Percentiles rank a stretch among this genome's conserved stretches.
Evolutionary conservation across 2,113 vertebrate species (phyloP).

Genomic region (Apteryx mantelli): DNA sequence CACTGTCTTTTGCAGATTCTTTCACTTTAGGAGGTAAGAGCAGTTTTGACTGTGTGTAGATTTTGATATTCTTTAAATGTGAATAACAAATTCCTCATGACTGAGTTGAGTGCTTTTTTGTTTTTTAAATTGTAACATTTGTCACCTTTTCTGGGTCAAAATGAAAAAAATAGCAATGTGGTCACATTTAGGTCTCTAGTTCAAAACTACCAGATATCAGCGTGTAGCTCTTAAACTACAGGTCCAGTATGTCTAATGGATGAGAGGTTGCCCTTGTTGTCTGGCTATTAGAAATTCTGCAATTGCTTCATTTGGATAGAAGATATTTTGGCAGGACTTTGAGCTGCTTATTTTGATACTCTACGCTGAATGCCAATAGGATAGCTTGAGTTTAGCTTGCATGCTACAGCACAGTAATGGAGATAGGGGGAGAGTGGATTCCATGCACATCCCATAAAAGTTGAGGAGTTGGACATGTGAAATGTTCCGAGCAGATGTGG

Average conservation of each 20-base stretch:
- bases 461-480: accelerated
- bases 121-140: too few relatives aligned
- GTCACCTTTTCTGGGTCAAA: not conserved
- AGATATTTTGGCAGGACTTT: conserved; percentile 26
- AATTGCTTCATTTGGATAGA: not conserved
- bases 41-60: accelerated
- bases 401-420: not conserved
- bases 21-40: conserved; percentile 82
- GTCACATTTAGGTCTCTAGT: not conserved
- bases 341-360: conserved; percentile 3
- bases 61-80: not conserved
- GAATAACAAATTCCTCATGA: accelerated
- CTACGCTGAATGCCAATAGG: not conserved
- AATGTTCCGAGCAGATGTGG: not conserved
- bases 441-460: accelerated
- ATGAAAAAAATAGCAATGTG: not conserved
- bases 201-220: not conserved
- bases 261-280: not conserved
- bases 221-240: not conserved
- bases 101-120: not conserved
- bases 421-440: not conserved
- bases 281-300: not conserved
- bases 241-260: not conserved
- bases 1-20: conserved; percentile 83
- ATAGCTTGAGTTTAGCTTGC: not conserved